phyloP scores from a whole-genome alignment of 2,113 vertebrate genomes.

The Sinocyclocheilus maitianheensis region DNA sequence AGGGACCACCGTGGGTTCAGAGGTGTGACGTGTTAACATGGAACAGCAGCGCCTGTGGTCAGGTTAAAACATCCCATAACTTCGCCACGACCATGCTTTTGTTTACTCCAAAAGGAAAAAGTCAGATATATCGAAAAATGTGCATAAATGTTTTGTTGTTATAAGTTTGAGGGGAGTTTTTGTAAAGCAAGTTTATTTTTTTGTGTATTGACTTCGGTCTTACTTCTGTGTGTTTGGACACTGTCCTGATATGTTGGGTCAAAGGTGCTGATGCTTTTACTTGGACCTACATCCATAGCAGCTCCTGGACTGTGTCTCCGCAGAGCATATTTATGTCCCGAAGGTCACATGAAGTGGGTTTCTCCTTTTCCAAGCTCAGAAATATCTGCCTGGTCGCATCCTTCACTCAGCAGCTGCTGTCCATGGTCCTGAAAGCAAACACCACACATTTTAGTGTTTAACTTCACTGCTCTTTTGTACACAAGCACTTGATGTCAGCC shows the following conservation, averaged over 20 bases:
- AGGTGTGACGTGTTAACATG: conserved; percentile 76
- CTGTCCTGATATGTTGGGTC: conserved; percentile 5
- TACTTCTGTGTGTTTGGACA: background rate
- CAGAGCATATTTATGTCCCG: background rate
- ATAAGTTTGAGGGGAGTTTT: background rate
- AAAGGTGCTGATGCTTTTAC: conserved; percentile 13
- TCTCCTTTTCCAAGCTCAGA: background rate
- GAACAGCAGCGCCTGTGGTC: conserved; percentile 68
- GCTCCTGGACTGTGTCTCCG: background rate
- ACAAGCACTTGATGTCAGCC: background rate
- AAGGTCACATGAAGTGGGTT: background rate
- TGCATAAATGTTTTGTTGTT: background rate
- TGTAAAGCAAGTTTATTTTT: background rate
- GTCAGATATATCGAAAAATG: background rate
- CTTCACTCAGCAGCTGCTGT: background rate
- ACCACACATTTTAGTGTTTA: background rate
- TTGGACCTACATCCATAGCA: conserved; percentile 30
- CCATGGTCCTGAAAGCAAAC: conserved; percentile 31
- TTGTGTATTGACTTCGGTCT: background rate
- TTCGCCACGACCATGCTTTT: conserved; percentile 43
- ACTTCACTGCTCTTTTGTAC: conserved; percentile 22
- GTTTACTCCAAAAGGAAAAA: background rate
- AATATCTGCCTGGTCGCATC: background rate
- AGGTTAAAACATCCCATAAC: conserved; percentile 57
- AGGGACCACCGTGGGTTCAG: conserved; percentile 72